Evolutionary conservation across 2,113 vertebrate species (phyloP), one percentile per base, ranked within the genome.

Genomic region (Rhabdomys dilectus): DNA sequence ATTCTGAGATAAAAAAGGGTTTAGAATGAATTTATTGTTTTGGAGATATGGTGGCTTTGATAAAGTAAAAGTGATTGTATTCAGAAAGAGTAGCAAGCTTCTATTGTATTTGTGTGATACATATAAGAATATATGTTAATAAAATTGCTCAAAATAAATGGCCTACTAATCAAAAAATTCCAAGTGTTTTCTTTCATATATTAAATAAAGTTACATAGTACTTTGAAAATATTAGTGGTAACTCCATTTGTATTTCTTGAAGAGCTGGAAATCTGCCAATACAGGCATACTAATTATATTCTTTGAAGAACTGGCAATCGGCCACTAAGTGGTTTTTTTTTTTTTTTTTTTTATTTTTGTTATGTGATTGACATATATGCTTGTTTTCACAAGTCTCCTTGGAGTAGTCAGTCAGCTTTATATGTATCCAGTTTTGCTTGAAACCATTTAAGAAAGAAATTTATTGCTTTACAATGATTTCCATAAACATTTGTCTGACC

Each of bases 361-460:
- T 97, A 96, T 93, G 53, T 97, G 97, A 97, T 97, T 98, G 89
- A 96, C 97, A 36, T 96, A 62, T 42, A 53, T 22, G 4, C 97
- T 99, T 96, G 87, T 96, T 96, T 98, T 96, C 93, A 76, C 89
- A 66, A 95, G 81, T 91, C 97, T 96, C 39, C 97, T 98, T 91
- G 97, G 94, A 78, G 99, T 0, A 0, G 98, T 98, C 62, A 99
- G 86, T 93, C 98, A 80, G 98, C 99, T 94, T 99, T 98, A 96
- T 99, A 99, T 0, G 98, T 98, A 86, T 97, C 94, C 99, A 87
- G 73, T 96, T 64, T 97, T 99, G 99, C 97, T 99, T 99, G 95
- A 19, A 96, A 73, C 89, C 93, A 97, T 96, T 97, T 92, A 97
- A 36, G 96, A 97, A 97, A 89, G 36, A 8, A 48, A 98, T 88